phyloP scores from a whole-genome alignment of 2,888 invertebrate species.

The Linhomoeus sp. region DNA sequence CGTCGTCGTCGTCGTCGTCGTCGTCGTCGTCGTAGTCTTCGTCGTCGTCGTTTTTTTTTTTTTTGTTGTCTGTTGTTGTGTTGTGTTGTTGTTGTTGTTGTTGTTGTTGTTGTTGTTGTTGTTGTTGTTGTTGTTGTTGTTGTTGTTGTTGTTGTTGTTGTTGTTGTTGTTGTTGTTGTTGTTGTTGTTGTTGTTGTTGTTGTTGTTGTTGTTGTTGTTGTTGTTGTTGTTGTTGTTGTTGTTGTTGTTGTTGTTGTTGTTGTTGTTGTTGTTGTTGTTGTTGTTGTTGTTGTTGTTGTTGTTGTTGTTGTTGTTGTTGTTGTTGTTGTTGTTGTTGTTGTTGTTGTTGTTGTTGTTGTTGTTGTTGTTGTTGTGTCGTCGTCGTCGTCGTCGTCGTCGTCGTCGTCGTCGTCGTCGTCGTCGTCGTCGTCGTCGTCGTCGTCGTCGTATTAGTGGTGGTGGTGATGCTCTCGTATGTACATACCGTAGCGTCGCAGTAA shows the following conservation, averaged over 20 bases:
- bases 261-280: slow-evolving; percentile 1
- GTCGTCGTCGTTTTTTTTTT: neutral
- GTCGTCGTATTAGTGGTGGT: no score
- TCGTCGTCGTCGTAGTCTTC: neutral
- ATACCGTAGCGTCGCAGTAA: no score
- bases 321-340: neutral
- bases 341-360: neutral
- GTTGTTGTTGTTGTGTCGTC: neutral
- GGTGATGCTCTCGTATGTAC: no score
- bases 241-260: slow-evolving; percentile 1
- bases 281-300: slow-evolving; percentile 1
- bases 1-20: neutral
- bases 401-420: neutral
- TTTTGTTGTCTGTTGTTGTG: no score
- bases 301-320: slow-evolving; percentile 1
- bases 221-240: slow-evolving; percentile 1
- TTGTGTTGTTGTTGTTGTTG: neutral
- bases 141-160: neutral
- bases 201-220: slow-evolving; percentile 1
- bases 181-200: slow-evolving; percentile 1
- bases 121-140: neutral
- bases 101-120: neutral
- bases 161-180: slow-evolving; percentile 1
- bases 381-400: neutral
- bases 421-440: no score